A percentile compares a stretch with the other conserved stretches of the same genome.
Evolutionary conservation across 2,113 vertebrate genomes (phyloP).

Genomic region (Rhinopomastus cyanomelas): DNA sequence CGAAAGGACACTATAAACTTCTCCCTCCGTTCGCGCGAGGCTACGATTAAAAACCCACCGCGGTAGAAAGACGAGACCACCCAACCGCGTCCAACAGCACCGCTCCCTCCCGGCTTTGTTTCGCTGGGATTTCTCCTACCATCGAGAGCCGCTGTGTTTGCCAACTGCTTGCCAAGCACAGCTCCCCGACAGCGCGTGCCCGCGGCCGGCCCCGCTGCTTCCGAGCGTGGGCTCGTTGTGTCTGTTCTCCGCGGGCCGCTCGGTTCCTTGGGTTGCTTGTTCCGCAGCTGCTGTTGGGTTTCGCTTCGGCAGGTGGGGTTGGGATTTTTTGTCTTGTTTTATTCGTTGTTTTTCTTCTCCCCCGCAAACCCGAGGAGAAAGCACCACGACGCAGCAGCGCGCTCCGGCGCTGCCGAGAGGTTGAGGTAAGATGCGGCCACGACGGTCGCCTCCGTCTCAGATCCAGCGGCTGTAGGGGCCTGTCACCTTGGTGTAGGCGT

Average conservation of each 20-base stretch:
- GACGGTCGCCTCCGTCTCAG: conserved; percentile 70
- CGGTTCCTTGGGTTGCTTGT: not conserved
- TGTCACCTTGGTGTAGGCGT: conserved; percentile 96
- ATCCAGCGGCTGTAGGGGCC: conserved; percentile 97
- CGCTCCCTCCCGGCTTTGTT: not conserved
- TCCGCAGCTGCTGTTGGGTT: not conserved
- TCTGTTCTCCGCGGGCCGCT: not conserved
- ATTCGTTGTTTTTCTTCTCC: conserved; percentile 62
- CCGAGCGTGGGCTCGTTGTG: not conserved
- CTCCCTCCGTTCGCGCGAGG: conserved; percentile 68
- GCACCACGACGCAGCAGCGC: conserved; percentile 78
- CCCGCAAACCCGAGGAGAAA: conserved; percentile 68
- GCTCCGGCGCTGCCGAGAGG: conserved; percentile 60
- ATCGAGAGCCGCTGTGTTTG: not conserved
- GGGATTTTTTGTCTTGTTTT: not conserved
- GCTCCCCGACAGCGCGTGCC: conserved; percentile 50
- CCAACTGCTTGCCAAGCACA: conserved; percentile 55
- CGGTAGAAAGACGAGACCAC: conserved; percentile 82
- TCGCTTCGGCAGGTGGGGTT: not conserved
- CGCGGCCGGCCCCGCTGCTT: conserved; percentile 54
- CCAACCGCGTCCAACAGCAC: conserved; percentile 72
- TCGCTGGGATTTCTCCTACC: not conserved
- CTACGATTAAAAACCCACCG: conserved; percentile 76
- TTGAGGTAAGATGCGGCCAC: conserved; percentile 79
- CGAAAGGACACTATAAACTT: conserved; percentile 71